These are phyloP conservation scores for Shargacucullia verbasci DNA, from an alignment of 2,888 invertebrate species.

Conservation along the genomic window DNA sequence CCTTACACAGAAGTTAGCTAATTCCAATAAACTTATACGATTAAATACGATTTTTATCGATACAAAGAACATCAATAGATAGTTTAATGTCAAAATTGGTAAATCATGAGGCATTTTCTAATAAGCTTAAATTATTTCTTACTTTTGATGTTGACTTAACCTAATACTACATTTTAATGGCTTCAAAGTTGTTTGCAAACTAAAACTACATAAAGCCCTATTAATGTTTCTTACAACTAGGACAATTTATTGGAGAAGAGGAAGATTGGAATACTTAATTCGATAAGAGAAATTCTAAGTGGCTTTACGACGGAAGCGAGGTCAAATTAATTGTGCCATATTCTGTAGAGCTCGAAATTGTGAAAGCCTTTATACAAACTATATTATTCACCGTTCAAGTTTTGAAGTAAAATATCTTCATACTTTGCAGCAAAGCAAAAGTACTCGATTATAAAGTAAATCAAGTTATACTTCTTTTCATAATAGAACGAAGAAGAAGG, in stretches of 20 bases:
- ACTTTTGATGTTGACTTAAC: too few species aligned
- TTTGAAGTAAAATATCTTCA: slow-evolving; percentile 29
- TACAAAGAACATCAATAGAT: too few species aligned
- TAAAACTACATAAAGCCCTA: slow-evolving; percentile 1
- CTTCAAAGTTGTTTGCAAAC: too few species aligned
- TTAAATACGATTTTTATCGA: too few species aligned
- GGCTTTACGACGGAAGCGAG: slow-evolving; percentile 48
- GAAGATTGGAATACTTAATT: slow-evolving; percentile 53
- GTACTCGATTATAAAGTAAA: too few species aligned
- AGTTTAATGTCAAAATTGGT: too few species aligned
- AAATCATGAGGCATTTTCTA: too few species aligned
- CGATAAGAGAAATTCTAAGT: slow-evolving; percentile 54
- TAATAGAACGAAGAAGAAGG: too few species aligned
- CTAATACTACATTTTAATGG: not conserved
- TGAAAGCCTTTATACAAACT: slow-evolving; percentile 36
- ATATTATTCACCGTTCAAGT: slow-evolving; percentile 23
- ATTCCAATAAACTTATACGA: too few species aligned
- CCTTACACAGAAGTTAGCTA: too few species aligned
- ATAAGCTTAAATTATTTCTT: too few species aligned
- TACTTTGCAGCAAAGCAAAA: slow-evolving; percentile 18
- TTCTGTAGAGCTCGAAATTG: slow-evolving; percentile 29
- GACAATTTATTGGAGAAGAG: slow-evolving; percentile 41
- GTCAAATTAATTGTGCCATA: slow-evolving; percentile 47
- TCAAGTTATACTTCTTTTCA: too few species aligned
- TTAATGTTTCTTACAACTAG: slow-evolving; percentile 36